Evolutionary conservation across 2,113 vertebrate species (phyloP).

Genomic region (Megaleporinus macrocephalus): DNA sequence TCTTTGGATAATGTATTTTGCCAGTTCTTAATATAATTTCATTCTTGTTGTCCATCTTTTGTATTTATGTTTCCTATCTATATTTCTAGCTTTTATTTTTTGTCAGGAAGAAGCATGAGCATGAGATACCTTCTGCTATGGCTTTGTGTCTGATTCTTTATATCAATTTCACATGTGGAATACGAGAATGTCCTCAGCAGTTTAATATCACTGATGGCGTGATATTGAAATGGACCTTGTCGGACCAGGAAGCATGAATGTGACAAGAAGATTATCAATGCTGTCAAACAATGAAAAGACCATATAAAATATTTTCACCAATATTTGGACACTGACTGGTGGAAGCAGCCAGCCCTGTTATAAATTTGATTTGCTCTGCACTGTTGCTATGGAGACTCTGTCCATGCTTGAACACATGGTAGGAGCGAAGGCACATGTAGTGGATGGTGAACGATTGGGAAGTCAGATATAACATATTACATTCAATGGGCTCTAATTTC

Average conservation of each 20-base stretch:
- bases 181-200: not conserved
- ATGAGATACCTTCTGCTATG: not conserved
- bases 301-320: constrained; percentile 34
- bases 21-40: too few species aligned
- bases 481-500: constrained; percentile 13
- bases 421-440: constrained; percentile 13
- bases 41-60: too few species aligned
- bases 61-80: too few species aligned
- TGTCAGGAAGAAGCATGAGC: too few species aligned
- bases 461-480: not conserved
- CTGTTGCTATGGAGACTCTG: constrained; percentile 65
- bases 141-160: not conserved
- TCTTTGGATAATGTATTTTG: too few species aligned
- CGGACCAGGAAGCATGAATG: not conserved
- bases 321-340: constrained; percentile 37
- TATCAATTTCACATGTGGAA: not conserved
- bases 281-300: constrained; percentile 15
- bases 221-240: not conserved
- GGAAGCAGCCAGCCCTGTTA: constrained; percentile 28
- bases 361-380: constrained; percentile 20
- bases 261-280: constrained; percentile 11
- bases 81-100: too few species aligned
- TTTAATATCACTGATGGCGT: not conserved
- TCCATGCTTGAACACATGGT: constrained; percentile 31
- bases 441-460: constrained; percentile 5